These are phyloP conservation scores for Coptodon bakossiorum DNA, from an alignment of 2,113 vertebrate species.

Conservation along the genomic window DNA sequence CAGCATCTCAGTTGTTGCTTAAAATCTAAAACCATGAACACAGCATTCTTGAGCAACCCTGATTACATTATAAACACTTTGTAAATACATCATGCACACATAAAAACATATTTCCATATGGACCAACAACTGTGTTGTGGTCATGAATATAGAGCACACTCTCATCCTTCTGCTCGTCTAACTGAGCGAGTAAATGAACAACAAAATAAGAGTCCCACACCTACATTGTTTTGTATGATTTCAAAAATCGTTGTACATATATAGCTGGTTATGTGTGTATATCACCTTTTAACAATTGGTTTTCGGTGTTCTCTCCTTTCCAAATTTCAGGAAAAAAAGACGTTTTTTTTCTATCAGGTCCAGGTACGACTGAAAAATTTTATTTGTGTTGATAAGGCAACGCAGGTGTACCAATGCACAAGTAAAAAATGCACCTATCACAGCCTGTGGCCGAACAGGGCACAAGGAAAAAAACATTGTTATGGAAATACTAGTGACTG, in stretches of 20 bases:
- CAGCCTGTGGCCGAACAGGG: not conserved
- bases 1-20: not conserved
- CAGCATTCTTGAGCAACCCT: not conserved
- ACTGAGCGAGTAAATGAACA: not conserved
- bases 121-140: not conserved
- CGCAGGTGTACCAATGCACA: not conserved
- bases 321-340: fast-evolving
- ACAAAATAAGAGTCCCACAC: not conserved
- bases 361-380: not conserved
- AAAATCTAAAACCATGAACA: not conserved
- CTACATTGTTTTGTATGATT: not conserved
- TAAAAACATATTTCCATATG: not conserved
- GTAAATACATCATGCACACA: not conserved
- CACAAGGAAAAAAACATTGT: not conserved
- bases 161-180: not conserved
- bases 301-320: not conserved
- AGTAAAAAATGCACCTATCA: not conserved
- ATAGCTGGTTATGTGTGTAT: not conserved
- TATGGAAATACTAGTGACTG: not conserved
- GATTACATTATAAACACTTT: not conserved
- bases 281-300: not conserved
- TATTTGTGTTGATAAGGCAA: not conserved
- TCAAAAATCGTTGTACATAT: not conserved
- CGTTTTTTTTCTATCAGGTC: not conserved
- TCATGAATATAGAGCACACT: not conserved